Percentiles rank a stretch among this genome's conserved stretches.
phyloP scores from a whole-genome alignment of 2,888 invertebrate genomes.

The Antheraea assamensis region DNA sequence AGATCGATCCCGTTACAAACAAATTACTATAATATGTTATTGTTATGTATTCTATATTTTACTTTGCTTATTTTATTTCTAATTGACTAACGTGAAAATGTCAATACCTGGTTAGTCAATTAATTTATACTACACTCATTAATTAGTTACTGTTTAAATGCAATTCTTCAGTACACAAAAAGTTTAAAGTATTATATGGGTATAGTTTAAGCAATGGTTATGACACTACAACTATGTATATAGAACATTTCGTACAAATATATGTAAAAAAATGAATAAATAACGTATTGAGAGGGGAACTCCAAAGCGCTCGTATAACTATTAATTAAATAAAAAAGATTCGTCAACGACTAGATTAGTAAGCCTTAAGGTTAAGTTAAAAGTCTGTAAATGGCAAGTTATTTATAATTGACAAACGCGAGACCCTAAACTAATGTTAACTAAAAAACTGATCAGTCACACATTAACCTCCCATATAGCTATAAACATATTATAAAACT shows the following conservation, averaged over 20 bases:
- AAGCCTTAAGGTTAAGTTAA: conserved; percentile 40
- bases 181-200: too few relatives aligned
- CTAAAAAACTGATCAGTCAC: neutral
- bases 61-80: too few relatives aligned
- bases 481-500: neutral
- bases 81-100: too few relatives aligned
- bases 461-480: neutral
- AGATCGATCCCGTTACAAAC: neutral
- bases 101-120: too few relatives aligned
- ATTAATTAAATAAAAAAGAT: conserved; percentile 25
- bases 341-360: conserved; percentile 55
- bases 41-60: too few relatives aligned
- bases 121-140: too few relatives aligned
- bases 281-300: neutral
- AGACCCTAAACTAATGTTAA: neutral
- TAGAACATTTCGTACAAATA: too few relatives aligned
- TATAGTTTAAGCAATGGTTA: too few relatives aligned
- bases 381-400: conserved; percentile 9
- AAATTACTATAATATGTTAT: neutral
- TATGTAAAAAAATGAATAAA: too few relatives aligned
- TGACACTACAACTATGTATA: too few relatives aligned
- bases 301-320: neutral
- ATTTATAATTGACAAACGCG: neutral
- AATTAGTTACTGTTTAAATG: too few relatives aligned
- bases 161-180: too few relatives aligned